Evolutionary conservation across 1,140 invertebrate genomes (phyloP).

Genomic region (Phenacoccus solenopsis): DNA sequence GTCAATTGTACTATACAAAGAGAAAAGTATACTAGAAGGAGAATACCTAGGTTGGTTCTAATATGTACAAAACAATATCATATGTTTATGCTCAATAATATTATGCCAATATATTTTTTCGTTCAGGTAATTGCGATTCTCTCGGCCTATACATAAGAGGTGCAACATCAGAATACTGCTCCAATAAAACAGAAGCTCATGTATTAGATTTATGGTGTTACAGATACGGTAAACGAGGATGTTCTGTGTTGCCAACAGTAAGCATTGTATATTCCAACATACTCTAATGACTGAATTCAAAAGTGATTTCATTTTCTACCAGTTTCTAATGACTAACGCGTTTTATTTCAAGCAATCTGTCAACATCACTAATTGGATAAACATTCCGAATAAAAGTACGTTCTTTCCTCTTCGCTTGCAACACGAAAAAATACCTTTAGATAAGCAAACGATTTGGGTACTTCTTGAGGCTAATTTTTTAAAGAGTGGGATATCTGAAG

Average conservation of each 20-base stretch:
- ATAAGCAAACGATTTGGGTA: conserved; percentile 31
- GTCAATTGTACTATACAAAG: conserved; percentile 30
- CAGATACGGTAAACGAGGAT: conserved; percentile 36
- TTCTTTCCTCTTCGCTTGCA: conserved; percentile 38
- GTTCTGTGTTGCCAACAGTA: conserved; percentile 39
- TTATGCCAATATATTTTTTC: background rate
- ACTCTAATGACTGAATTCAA: background rate
- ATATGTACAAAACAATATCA: background rate
- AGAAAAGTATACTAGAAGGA: conserved; percentile 23
- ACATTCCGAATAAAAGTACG: conserved; percentile 36
- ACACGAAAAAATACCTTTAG: conserved; percentile 27
- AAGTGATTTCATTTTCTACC: conserved; percentile 26
- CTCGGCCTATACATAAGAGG: conserved; percentile 4
- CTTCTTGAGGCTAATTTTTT: conserved; percentile 5
- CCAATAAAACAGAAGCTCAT: conserved; percentile 17
- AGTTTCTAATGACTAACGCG: background rate
- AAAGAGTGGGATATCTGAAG: background rate
- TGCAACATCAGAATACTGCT: conserved; percentile 18
- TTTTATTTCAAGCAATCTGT: conserved; percentile 35
- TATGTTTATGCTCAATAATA: background rate
- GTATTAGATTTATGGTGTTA: conserved; percentile 23
- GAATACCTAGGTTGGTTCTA: conserved; percentile 24
- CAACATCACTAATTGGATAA: conserved; percentile 40
- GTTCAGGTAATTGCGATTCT: conserved; percentile 15
- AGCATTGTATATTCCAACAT: conserved; percentile 23